Percentiles rank a stretch among this genome's conserved stretches.
phyloP scores from a whole-genome alignment of 2,797 vertebrate species.

The Lerista edwardsae region DNA sequence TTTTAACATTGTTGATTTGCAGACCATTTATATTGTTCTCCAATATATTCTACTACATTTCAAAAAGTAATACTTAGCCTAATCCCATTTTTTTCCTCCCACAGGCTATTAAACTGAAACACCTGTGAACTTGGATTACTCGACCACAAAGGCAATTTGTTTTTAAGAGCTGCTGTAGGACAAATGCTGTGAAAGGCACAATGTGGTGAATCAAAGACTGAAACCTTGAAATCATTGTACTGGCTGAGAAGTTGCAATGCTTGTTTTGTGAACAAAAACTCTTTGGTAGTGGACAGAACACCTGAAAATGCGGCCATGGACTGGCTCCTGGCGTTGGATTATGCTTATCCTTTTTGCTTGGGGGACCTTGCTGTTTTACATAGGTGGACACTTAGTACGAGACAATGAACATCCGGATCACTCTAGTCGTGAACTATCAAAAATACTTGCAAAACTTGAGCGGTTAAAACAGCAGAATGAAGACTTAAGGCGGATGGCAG shows the following conservation, averaged over 20 bases:
- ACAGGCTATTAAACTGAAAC: slow-evolving; percentile 70
- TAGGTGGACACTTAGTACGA: slow-evolving; percentile 95
- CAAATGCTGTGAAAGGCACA: slow-evolving; percentile 47
- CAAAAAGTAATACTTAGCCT: slow-evolving; percentile 53
- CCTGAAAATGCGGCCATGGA: slow-evolving; percentile 97
- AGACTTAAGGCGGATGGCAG: slow-evolving; percentile 95
- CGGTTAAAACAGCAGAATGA: slow-evolving; percentile 98
- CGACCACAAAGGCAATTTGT: slow-evolving; percentile 51
- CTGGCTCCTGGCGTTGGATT: slow-evolving; percentile 99
- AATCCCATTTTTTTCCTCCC: slow-evolving; percentile 57
- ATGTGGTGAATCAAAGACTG: slow-evolving; percentile 70
- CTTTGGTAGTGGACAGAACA: slow-evolving; percentile 71
- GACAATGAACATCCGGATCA: slow-evolving; percentile 95
- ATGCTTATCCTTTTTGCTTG: slow-evolving; percentile 98
- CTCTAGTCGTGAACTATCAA: slow-evolving; percentile 94
- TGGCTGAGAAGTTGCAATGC: slow-evolving; percentile 72
- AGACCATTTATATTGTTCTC: slow-evolving; percentile 36
- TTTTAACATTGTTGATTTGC: slow-evolving; percentile 16
- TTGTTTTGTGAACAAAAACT: slow-evolving; percentile 74
- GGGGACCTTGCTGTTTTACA: slow-evolving; percentile 97
- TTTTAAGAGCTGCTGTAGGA: slow-evolving; percentile 53
- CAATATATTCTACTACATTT: slow-evolving; percentile 27
- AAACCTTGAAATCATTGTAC: slow-evolving; percentile 40
- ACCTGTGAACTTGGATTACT: slow-evolving; percentile 42
- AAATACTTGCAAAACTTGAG: slow-evolving; percentile 96